Conservation (phyloP, 2,113 vertebrate species). For the Triplophysa rosa region DNA sequence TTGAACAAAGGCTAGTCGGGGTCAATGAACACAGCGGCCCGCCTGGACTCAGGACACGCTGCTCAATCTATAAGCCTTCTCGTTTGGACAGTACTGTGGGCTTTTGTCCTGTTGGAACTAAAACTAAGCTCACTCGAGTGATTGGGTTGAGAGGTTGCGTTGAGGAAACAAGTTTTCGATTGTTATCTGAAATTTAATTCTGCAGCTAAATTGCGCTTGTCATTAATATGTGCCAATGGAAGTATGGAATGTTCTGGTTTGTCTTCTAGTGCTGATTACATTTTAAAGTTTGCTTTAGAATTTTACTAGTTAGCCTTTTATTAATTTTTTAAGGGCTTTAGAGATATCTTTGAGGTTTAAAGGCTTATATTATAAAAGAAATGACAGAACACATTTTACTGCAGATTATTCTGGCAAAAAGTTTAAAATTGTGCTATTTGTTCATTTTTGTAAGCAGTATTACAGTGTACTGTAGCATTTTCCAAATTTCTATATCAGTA, state of each 20-base stretch:
- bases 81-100: background rate
- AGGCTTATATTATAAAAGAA: too few species aligned
- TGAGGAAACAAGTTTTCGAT: conserved; percentile 11
- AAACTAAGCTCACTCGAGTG: conserved; percentile 14
- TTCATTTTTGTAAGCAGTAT: too few species aligned
- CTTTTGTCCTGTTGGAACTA: conserved; percentile 18
- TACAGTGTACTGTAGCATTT: too few species aligned
- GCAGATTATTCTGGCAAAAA: too few species aligned
- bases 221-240: conserved; percentile 8
- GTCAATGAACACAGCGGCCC: conserved; percentile 41
- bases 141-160: conserved; percentile 19
- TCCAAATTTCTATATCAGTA: too few species aligned
- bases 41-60: conserved; percentile 11
- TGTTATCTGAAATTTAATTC: conserved; percentile 1
- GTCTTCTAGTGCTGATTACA: too few species aligned
- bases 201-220: background rate
- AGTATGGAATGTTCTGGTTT: background rate
- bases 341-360: too few species aligned
- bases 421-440: too few species aligned
- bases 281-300: too few species aligned
- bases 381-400: too few species aligned
- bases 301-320: too few species aligned
- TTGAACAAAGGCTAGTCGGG: conserved; percentile 44
- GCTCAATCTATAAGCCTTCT: background rate
- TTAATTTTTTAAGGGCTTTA: too few species aligned